These are phyloP conservation scores for Poecilia wingei DNA, from an alignment of 2,797 vertebrate species.

Conservation along the genomic window DNA sequence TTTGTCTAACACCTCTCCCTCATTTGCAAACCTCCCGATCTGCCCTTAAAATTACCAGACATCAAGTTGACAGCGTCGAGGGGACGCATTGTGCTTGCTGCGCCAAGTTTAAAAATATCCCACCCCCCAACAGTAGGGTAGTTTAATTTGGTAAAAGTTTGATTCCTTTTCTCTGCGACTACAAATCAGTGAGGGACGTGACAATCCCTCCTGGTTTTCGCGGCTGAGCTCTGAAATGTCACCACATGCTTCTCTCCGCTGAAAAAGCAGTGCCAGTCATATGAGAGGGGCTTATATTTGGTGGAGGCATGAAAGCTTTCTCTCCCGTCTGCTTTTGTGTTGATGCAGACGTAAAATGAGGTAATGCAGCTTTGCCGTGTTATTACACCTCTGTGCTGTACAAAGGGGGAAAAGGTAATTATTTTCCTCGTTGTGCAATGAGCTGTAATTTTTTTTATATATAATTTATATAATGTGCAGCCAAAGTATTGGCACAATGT, in stretches of 20 bases:
- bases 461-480: slow-evolving; percentile 5
- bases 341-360: slow-evolving; percentile 47
- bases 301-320: slow-evolving; percentile 31
- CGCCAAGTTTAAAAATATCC: slow-evolving; percentile 55
- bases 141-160: slow-evolving; percentile 45
- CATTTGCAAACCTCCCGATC: slow-evolving; percentile 31
- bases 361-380: slow-evolving; percentile 35
- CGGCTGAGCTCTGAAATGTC: slow-evolving; percentile 47
- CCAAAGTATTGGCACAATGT: slow-evolving; percentile 1
- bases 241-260: slow-evolving; percentile 37
- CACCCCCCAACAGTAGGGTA: slow-evolving; percentile 34
- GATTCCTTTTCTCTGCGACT: slow-evolving; percentile 37
- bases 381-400: slow-evolving; percentile 25
- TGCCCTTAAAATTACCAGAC: slow-evolving; percentile 45
- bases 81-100: slow-evolving; percentile 46
- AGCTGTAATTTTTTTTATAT: slow-evolving; percentile 1
- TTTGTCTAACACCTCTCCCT: slow-evolving; percentile 13
- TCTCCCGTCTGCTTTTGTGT: slow-evolving; percentile 36
- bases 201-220: slow-evolving; percentile 36
- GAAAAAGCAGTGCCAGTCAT: slow-evolving; percentile 46
- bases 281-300: slow-evolving; percentile 17
- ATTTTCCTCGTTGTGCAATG: slow-evolving; percentile 28
- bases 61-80: slow-evolving; percentile 26
- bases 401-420: slow-evolving; percentile 12
- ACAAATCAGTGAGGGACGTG: slow-evolving; percentile 42